phyloP scores from a whole-genome alignment of 2,888 invertebrate species.

The Conus canariensis region DNA sequence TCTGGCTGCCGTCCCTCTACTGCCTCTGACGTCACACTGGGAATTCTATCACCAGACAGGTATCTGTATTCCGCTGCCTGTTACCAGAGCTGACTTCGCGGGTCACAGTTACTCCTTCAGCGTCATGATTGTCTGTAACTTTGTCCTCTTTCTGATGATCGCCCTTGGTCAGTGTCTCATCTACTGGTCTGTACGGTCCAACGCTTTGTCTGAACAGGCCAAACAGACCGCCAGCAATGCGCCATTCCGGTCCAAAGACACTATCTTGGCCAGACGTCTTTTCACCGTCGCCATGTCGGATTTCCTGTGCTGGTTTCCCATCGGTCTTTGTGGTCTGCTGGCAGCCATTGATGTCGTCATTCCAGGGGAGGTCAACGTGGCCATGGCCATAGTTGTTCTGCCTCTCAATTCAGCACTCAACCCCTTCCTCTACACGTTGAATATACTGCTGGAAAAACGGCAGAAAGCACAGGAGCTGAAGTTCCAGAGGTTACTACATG shows the following conservation, averaged over 20 bases:
- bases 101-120: slow-evolving; percentile 21
- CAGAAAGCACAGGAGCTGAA: background rate
- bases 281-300: background rate
- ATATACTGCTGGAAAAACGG: background rate
- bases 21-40: slow-evolving; percentile 15
- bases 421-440: background rate
- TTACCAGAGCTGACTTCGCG: slow-evolving; percentile 10
- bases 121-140: slow-evolving; percentile 10
- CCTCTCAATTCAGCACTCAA: background rate
- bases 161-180: background rate
- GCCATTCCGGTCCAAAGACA: background rate
- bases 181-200: background rate
- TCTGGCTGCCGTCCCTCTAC: slow-evolving; percentile 18
- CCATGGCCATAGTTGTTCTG: background rate
- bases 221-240: background rate
- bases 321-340: background rate
- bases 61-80: slow-evolving; percentile 14
- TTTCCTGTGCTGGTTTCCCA: background rate
- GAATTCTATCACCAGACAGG: slow-evolving; percentile 18
- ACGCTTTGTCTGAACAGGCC: background rate
- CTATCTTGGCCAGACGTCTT: background rate
- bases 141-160: slow-evolving; percentile 7
- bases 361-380: background rate
- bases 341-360: background rate
- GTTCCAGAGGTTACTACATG: background rate